Base-by-base conservation (phyloP, 2,113 vertebrate species). In the Apodemus speciosus region DNA sequence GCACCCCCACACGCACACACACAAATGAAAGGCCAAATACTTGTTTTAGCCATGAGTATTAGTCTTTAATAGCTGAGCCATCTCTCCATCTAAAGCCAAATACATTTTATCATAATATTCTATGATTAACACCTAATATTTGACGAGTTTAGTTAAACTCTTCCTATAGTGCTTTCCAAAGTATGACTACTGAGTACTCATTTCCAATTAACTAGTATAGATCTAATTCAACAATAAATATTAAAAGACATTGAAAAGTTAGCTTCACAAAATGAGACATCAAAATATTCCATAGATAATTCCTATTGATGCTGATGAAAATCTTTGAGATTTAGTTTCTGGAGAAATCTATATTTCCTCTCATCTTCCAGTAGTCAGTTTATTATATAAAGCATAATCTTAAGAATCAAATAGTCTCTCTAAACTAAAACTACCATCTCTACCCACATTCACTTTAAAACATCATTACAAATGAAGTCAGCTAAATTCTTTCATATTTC, bases 321-420 rank as follows among this genome's bases (percentile, higher is more conserved):
- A 85, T 96, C 30, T 87, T 84, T 72, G 35, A 46, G 60, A 23
- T 89, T 71, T n/a, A 84, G 68, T 93, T 95, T 96, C 32, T 92
- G 30, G 53, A 87, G 53, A 38, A 11, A 92, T 68, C 15, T 6
- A n/a, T 60, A 11, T 83, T 89, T 32, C 53, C 11, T 86, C 40
- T 90, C n/a, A 46, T 51, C 35, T 14, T 88, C 51, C 49, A 32
- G 75, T 73, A 71, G 30, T 93, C 46, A 51, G 11, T 83, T 92
- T 87, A 58, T 84, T 58, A 32, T 88, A 84, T 53, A 86, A 7
- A 76, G 38, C 25, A 88, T 16, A 6, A 96, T 86, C 75, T 92
- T 83, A 64, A 87, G 27, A 76, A 76, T 89, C 81, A 49, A 84
- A 46, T 95, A 9, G 91, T 85, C 89, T 93, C 60, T 69, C 7